phyloP scores from a whole-genome alignment of 2,113 vertebrate genomes.

The Catharus minimus region DNA sequence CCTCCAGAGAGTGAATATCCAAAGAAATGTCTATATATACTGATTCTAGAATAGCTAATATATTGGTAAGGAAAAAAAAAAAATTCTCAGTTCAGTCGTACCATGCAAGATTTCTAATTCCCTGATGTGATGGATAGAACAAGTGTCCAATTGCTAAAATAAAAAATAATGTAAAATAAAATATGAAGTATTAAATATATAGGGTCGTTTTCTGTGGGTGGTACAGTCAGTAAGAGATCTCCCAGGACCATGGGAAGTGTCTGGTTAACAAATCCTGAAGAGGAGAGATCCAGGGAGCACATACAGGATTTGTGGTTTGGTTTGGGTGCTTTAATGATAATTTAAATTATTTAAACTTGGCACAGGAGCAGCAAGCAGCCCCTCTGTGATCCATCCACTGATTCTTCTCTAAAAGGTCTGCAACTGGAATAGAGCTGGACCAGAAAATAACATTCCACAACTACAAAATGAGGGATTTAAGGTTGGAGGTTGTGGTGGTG shows the following conservation, averaged over 20 bases:
- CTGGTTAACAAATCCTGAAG: background rate
- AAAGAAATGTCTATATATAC: background rate
- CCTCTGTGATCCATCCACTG: background rate
- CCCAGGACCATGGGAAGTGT: background rate
- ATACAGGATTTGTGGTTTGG: fast-evolving
- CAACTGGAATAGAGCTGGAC: background rate
- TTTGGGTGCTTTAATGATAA: fast-evolving
- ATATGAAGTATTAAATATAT: background rate
- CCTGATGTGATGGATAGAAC: background rate
- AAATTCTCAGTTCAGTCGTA: background rate
- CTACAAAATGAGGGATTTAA: background rate
- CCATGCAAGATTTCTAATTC: background rate
- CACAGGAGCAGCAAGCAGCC: background rate
- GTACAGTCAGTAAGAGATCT: background rate
- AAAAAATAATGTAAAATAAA: background rate
- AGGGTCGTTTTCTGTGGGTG: background rate
- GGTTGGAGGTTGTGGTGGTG: background rate
- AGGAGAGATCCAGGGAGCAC: background rate
- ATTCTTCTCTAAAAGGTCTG: too few species aligned
- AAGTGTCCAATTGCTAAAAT: background rate
- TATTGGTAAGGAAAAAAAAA: background rate
- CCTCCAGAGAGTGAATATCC: background rate
- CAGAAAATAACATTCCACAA: background rate
- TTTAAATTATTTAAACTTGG: background rate
- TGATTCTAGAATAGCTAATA: background rate